Evolutionary conservation across 2,888 invertebrate species (phyloP).

Genomic region (Hemicrepidius hirtus): DNA sequence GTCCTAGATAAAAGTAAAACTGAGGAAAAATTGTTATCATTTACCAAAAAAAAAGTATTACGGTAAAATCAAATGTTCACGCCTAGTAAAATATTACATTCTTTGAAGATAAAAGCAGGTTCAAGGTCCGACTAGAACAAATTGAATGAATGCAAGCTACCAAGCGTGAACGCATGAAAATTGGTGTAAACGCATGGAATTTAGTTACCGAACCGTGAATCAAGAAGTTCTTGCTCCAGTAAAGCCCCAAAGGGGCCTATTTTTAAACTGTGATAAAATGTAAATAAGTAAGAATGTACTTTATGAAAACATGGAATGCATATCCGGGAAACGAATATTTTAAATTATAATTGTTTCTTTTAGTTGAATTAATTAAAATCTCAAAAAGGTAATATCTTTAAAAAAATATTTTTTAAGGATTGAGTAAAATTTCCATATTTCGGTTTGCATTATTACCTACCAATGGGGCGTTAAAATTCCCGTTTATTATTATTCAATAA

Average conservation of each 20-base stretch:
- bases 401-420: too few species aligned
- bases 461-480: too few species aligned
- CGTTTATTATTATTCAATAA: background rate
- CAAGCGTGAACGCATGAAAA: conserved; percentile 48
- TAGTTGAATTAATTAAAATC: too few species aligned
- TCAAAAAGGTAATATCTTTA: too few species aligned
- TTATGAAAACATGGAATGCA: background rate
- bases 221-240: conserved; percentile 33
- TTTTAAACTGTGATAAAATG: conserved; percentile 1
- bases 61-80: conserved; percentile 19
- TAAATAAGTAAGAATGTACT: background rate
- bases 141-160: conserved; percentile 41
- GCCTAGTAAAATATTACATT: conserved; percentile 13
- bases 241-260: conserved; percentile 12
- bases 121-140: conserved; percentile 48
- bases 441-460: too few species aligned
- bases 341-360: too few species aligned
- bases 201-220: conserved; percentile 38
- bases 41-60: background rate
- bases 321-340: too few species aligned
- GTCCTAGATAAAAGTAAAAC: background rate
- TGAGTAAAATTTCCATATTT: too few species aligned
- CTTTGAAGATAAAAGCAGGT: conserved; percentile 33
- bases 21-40: background rate
- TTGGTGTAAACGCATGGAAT: conserved; percentile 42